Conservation (phyloP, 2,888 invertebrate genomes). For the Pristionchus fissidentatus region DNA sequence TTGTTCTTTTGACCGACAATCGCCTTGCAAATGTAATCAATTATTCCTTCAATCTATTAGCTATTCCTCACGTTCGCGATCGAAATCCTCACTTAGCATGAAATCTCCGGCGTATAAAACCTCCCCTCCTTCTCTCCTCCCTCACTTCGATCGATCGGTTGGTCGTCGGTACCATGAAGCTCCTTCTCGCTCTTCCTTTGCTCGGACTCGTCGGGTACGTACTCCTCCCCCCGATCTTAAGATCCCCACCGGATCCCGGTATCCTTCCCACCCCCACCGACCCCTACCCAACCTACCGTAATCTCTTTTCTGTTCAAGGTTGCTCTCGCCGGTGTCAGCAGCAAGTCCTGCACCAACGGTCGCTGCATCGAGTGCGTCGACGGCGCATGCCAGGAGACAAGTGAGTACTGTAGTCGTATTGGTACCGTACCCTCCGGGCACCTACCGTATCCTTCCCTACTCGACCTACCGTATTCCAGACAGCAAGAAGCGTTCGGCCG, state of each 20-base stretch:
- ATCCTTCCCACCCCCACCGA: too few relatives aligned
- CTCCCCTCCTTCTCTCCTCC: neutral
- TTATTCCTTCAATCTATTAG: too few relatives aligned
- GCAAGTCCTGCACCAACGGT: neutral
- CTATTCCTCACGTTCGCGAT: too few relatives aligned
- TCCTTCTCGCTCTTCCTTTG: constrained; percentile 11
- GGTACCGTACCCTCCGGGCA: neutral
- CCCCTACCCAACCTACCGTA: neutral
- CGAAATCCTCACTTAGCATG: neutral
- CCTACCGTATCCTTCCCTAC: neutral
- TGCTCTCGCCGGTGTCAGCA: neutral
- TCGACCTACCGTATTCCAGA: neutral
- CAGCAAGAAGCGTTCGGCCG: neutral
- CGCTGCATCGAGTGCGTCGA: neutral
- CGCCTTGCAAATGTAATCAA: too few relatives aligned
- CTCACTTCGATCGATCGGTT: neutral
- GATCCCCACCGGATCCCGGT: neutral
- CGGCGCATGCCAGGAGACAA: neutral
- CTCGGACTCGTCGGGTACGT: neutral
- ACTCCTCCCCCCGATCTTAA: neutral
- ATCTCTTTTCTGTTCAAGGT: neutral
- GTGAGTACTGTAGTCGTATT: too few relatives aligned
- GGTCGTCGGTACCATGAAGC: constrained; percentile 5
- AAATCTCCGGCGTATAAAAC: neutral
- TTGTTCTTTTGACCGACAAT: too few relatives aligned